Evolutionary conservation across 2,888 invertebrate genomes (phyloP).

Genomic region (Rutpela maculata): DNA sequence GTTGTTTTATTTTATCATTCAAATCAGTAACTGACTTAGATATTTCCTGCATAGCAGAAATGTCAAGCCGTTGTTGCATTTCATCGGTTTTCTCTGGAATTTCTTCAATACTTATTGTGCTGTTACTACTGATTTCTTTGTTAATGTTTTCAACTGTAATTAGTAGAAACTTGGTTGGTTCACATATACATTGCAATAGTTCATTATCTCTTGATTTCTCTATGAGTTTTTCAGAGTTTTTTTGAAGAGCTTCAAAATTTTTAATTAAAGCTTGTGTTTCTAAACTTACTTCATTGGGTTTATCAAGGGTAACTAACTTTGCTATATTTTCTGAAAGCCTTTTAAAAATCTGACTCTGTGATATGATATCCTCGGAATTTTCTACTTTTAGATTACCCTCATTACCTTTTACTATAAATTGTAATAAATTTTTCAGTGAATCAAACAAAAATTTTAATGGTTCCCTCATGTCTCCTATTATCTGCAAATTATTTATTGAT

Average conservation of each 20-base stretch:
- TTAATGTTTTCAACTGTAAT: slow-evolving; percentile 33
- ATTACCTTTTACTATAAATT: slow-evolving; percentile 35
- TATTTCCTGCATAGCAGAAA: slow-evolving; percentile 9
- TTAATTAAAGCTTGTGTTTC: slow-evolving; percentile 19
- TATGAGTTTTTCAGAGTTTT: slow-evolving; percentile 29
- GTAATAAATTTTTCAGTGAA: slow-evolving; percentile 51
- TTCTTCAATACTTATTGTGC: slow-evolving; percentile 40
- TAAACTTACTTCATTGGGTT: neutral
- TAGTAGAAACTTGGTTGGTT: slow-evolving; percentile 48
- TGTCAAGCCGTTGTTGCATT: slow-evolving; percentile 18
- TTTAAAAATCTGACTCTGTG: slow-evolving; percentile 28
- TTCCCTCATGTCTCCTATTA: slow-evolving; percentile 45
- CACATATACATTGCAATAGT: slow-evolving; percentile 46
- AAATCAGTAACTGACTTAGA: neutral
- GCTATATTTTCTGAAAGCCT: slow-evolving; percentile 15
- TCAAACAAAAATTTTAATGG: slow-evolving; percentile 55
- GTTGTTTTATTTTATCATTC: slow-evolving; percentile 25
- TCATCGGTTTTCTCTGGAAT: slow-evolving; percentile 35
- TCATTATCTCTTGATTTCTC: slow-evolving; percentile 21
- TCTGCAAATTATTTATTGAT: slow-evolving; percentile 40
- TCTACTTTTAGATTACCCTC: slow-evolving; percentile 28
- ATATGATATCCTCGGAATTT: neutral
- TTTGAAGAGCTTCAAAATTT: slow-evolving; percentile 18
- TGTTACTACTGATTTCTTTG: neutral
- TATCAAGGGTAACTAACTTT: neutral